Percentiles rank a stretch among this genome's conserved stretches.
Evolutionary conservation across 2,888 invertebrate genomes (phyloP).

Genomic region (Antitype chi): DNA sequence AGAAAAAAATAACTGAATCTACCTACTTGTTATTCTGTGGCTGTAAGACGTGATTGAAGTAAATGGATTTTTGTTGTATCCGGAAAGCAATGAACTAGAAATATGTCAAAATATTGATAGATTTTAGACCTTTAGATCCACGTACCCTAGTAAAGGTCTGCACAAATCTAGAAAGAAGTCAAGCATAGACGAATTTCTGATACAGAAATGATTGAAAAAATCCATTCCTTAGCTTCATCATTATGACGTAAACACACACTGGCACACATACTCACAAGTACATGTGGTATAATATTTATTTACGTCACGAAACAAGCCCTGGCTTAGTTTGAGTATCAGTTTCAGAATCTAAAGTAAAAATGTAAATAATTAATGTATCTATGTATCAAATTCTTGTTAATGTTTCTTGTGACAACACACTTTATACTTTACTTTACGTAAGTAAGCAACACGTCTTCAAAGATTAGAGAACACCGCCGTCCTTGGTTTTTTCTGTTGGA

Average conservation of each 20-base stretch:
- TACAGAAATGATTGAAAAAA: not conserved
- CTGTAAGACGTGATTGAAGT: constrained; percentile 26
- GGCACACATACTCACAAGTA: no score
- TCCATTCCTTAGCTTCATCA: not conserved
- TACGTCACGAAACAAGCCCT: no score
- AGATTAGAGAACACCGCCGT: not conserved
- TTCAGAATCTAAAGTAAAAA: no score
- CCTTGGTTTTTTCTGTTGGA: constrained; percentile 24
- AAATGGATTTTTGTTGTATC: constrained; percentile 43
- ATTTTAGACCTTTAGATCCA: constrained; percentile 7
- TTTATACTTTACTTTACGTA: no score
- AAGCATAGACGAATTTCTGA: not conserved
- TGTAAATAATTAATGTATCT: no score
- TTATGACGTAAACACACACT: not conserved
- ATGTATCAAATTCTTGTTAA: no score
- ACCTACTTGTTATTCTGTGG: constrained; percentile 29
- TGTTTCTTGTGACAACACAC: no score
- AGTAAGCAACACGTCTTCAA: not conserved
- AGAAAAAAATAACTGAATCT: not conserved
- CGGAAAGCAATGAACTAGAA: constrained; percentile 31
- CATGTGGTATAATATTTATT: no score
- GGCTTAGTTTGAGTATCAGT: no score
- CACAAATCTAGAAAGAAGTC: not conserved
- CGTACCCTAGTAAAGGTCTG: not conserved
- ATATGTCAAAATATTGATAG: constrained; percentile 29